Evolutionary conservation across 2,888 invertebrate species (phyloP), one percentile per base, ranked within the genome.

Genomic region (Platycheirus rosarum): DNA sequence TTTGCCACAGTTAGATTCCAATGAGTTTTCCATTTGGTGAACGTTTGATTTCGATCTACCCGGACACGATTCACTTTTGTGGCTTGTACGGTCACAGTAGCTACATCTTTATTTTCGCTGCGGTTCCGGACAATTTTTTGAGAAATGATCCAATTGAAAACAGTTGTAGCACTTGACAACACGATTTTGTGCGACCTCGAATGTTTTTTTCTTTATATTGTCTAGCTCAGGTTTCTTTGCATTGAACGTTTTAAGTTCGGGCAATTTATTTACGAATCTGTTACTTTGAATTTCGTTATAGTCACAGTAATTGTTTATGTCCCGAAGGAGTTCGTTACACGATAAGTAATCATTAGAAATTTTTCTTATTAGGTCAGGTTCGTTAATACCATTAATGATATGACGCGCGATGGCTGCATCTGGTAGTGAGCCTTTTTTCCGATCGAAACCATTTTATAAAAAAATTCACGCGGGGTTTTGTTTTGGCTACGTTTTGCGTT

Each of bases 81-180:
- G n/a, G n/a, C n/a, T n/a, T n/a, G n/a, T n/a, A n/a, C n/a, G n/a
- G n/a, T n/a, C n/a, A n/a, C n/a, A n/a, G n/a, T n/a, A n/a, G n/a
- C n/a, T n/a, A n/a, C n/a, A n/a, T n/a, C n/a, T n/a, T n/a, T n/a
- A n/a, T n/a, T n/a, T n/a, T 23, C 42, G 20, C 16, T 80, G 75
- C 8, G 80, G 75, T 20, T 75, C 74, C n/a, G 53, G 65, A 32
- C 80, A 66, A 13, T 68, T 73, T 32, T 18, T 32, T 6, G 68
- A 37, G 32, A 49, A 65, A 26, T 74, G 74, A 3, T 69, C 79
- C 29, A 44, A 35, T 62, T 74, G 69, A 13, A 18, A 60, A 55
- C 74, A 74, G 42, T 80, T 66, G 65, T 32, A 69, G 16, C 79
- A 74, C 32, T 65, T 77, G 9, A 76, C 44, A 13, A 13, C 18